Conservation (phyloP, 2,113 vertebrate species). For the Rhinogobius similis region DNA sequence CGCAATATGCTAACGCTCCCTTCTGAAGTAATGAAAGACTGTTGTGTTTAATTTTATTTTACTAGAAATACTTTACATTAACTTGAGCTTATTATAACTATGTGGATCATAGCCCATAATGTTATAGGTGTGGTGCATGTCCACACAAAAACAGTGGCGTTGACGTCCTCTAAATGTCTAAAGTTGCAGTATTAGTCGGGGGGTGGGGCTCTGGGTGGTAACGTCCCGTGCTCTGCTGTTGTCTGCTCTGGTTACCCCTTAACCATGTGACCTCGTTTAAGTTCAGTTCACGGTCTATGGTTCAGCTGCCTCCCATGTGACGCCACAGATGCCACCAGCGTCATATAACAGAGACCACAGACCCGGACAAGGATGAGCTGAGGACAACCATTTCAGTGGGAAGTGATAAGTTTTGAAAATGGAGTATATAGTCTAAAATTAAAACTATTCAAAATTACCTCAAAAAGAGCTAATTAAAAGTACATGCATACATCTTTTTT, state of each 20-base stretch:
- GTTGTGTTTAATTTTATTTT: too few species aligned
- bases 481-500: too few species aligned
- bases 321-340: conserved; percentile 56
- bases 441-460: too few species aligned
- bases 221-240: conserved; percentile 29
- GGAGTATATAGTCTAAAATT: too few species aligned
- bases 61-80: too few species aligned
- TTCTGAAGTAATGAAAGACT: too few species aligned
- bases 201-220: conserved; percentile 8
- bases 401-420: too few species aligned
- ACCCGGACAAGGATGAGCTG: conserved; percentile 26
- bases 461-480: too few species aligned
- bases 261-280: conserved; percentile 68
- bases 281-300: too few species aligned
- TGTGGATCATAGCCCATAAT: neutral
- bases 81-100: neutral
- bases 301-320: conserved; percentile 72
- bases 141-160: neutral
- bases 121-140: neutral
- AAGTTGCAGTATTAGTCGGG: neutral
- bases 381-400: conserved; percentile 13
- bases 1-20: too few species aligned
- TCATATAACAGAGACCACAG: conserved; percentile 51
- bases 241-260: conserved; percentile 53
- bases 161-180: neutral